Evolutionary conservation across 2,888 invertebrate genomes (phyloP), one percentile per base, ranked within the genome.

Genomic region (Myopa tessellatipennis): DNA sequence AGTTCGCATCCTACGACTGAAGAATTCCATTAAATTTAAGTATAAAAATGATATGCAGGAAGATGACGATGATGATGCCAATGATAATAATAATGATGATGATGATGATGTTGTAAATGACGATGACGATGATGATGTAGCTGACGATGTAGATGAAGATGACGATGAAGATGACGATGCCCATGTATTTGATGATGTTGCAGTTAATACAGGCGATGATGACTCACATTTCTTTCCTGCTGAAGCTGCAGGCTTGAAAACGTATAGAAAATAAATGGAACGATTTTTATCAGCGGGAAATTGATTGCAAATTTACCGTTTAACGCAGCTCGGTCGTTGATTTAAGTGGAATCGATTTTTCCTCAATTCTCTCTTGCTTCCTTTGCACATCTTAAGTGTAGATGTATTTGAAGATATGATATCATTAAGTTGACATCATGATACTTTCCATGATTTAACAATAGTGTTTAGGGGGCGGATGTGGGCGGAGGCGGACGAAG

Each of bases 251-350:
- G 65, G 61, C 34, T 55, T 65, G 14, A 65, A 34, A 38, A 26
- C 12, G 26, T 14, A 36, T 65, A 4, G 7, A 14, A 14, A 65
- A 38, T 65, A 65, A 63, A 34, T 65, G 16, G 38, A 65, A 65
- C 34, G 38, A 65, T 65, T 34, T 45, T 65, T 38, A 65, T 65
- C 34, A 65, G 36, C 16, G 36, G 63, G n/a, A 65, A 65, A 65
- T 34, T 38, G 36, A 65, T 65, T 65, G 65, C 36, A 65, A 65
- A 65, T 36, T 34, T 38, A 65, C 10, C 12, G 34, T 26, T 65
- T 12, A 65, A 65, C 65, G 34, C 14, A 34, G 65, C 14, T 65
- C 34, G 26, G 3, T 61, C 61, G 7, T 61, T 61, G 26, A 38
- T 38, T 26, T 61, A 61, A 61, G 34, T 36, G 16, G 38, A 65